Conservation (phyloP, 2,888 invertebrate genomes). For the Dicycla oo region DNA sequence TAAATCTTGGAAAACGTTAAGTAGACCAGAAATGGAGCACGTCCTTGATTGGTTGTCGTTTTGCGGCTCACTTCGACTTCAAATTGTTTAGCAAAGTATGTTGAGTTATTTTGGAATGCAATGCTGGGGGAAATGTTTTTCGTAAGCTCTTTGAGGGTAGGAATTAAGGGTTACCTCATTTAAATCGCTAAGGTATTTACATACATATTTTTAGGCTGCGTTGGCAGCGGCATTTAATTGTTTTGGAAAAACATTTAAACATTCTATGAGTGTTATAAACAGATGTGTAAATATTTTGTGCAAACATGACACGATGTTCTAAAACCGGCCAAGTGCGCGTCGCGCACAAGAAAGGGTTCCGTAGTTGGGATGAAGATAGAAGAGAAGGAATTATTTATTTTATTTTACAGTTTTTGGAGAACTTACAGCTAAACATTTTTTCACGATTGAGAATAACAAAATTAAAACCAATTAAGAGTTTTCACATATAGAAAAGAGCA, state of each 20-base stretch:
- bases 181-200: constrained; percentile 35
- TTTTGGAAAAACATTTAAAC: constrained; percentile 10
- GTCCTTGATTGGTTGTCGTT: constrained; percentile 59
- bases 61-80: constrained; percentile 34
- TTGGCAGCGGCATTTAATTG: background rate
- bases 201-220: constrained; percentile 21
- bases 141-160: constrained; percentile 34
- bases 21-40: constrained; percentile 51
- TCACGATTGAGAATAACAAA: too few species aligned
- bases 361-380: too few species aligned
- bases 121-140: constrained; percentile 34
- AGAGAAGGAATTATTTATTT: too few species aligned
- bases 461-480: too few species aligned
- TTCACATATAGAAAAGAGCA: too few species aligned
- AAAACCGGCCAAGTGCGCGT: too few species aligned
- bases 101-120: constrained; percentile 36
- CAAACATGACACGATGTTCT: background rate
- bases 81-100: constrained; percentile 48
- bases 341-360: too few species aligned
- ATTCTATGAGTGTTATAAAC: background rate
- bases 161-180: constrained; percentile 43
- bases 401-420: too few species aligned
- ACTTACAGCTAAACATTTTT: too few species aligned
- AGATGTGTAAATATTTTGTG: too few species aligned
- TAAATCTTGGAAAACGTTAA: constrained; percentile 52